These are phyloP conservation scores for Probaryconus sp. DNA, from an alignment of 1,140 invertebrate genomes.

Conservation along the genomic window DNA sequence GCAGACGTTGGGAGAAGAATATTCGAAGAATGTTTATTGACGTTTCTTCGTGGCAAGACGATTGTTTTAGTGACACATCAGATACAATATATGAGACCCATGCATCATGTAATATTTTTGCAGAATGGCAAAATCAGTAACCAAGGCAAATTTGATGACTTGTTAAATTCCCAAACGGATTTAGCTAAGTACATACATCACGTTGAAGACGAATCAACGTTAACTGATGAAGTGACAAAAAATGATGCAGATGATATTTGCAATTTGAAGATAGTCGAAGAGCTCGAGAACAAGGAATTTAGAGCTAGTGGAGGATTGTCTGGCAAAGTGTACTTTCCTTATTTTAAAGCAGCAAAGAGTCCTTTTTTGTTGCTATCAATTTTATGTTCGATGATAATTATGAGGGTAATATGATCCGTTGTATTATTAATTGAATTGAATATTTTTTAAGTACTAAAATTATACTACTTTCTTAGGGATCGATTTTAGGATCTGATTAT, in stretches of 20 bases:
- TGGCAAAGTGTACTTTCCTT: slow-evolving; percentile 23
- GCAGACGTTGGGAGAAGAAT: slow-evolving; percentile 85
- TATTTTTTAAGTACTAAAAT: no score
- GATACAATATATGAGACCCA: slow-evolving; percentile 86
- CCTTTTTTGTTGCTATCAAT: slow-evolving; percentile 4
- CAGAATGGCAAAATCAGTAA: slow-evolving; percentile 78
- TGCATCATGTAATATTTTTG: slow-evolving; percentile 82
- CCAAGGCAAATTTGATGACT: slow-evolving; percentile 27
- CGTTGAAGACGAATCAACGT: neutral
- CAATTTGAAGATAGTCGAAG: neutral
- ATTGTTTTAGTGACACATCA: slow-evolving; percentile 89
- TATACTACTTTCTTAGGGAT: slow-evolving; percentile 78
- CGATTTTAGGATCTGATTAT: slow-evolving; percentile 83
- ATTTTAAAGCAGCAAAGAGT: slow-evolving; percentile 34
- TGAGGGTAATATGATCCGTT: slow-evolving; percentile 40
- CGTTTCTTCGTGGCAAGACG: slow-evolving; percentile 84
- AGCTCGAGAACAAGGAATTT: slow-evolving; percentile 26
- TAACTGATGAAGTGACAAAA: neutral
- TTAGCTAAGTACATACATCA: slow-evolving; percentile 21
- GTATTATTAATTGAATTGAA: no score
- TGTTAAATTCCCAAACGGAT: slow-evolving; percentile 15
- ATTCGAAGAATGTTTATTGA: slow-evolving; percentile 83
- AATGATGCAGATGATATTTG: neutral
- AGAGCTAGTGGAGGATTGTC: slow-evolving; percentile 36
- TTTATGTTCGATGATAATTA: slow-evolving; percentile 4